Percentiles rank a stretch among this genome's conserved stretches.
Evolutionary conservation across 2,797 vertebrate species (phyloP).

Genomic region (Knipowitschia caucasica): DNA sequence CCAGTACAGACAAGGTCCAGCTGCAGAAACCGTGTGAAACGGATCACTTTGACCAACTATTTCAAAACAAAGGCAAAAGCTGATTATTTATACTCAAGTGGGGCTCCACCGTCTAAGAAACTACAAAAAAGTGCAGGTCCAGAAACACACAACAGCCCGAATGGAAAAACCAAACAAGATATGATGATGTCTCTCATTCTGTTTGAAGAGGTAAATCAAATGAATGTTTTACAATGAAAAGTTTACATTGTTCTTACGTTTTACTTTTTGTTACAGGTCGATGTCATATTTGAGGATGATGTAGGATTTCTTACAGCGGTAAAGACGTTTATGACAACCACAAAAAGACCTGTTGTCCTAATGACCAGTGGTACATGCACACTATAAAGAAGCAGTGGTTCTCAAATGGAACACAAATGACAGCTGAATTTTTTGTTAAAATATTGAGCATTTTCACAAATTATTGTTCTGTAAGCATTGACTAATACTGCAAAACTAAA

Average conservation of each 20-base stretch:
- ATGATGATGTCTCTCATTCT: conserved; percentile 89
- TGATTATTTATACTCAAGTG: conserved; percentile 46
- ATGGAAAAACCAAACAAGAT: conserved; percentile 64
- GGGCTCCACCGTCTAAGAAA: conserved; percentile 6
- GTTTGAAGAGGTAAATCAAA: conserved; percentile 87
- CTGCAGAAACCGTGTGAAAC: conserved; percentile 40
- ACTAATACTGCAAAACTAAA: too few species aligned
- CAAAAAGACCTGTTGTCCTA: conserved; percentile 90
- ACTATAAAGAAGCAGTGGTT: not conserved
- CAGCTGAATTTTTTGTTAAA: too few species aligned
- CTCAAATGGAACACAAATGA: too few species aligned
- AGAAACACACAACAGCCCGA: conserved; percentile 11
- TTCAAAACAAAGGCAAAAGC: conserved; percentile 79
- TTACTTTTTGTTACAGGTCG: conserved; percentile 68
- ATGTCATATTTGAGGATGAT: conserved; percentile 92
- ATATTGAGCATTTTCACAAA: too few species aligned
- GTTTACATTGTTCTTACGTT: not conserved
- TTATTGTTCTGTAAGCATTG: too few species aligned
- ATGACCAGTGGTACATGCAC: conserved; percentile 84
- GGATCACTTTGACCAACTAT: conserved; percentile 78
- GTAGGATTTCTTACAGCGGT: conserved; percentile 87
- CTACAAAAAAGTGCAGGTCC: conserved; percentile 30
- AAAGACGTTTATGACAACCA: conserved; percentile 89
- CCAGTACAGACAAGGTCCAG: conserved; percentile 44
- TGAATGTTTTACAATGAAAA: not conserved